Evolutionary conservation across 2,797 vertebrate genomes (phyloP).

Genomic region (Harpagifer antarcticus): DNA sequence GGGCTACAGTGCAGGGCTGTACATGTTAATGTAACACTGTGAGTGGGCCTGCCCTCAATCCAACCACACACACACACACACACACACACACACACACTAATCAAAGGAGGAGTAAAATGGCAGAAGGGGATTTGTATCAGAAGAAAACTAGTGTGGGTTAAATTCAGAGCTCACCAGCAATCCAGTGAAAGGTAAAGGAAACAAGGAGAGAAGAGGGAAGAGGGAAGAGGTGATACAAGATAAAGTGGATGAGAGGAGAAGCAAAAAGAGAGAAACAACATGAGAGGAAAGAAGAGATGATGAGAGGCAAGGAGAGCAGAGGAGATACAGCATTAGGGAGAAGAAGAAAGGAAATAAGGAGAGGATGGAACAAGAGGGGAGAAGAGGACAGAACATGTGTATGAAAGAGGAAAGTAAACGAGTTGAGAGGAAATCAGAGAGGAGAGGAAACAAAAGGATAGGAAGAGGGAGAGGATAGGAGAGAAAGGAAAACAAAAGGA

Average conservation of each 20-base stretch:
- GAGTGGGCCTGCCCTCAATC: conserved; percentile 24
- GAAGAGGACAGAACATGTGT: not conserved
- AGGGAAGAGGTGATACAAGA: not conserved
- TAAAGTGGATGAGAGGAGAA: not conserved
- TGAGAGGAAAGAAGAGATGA: not conserved
- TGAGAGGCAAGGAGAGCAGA: not conserved
- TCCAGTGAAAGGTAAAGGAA: not conserved
- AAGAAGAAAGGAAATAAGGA: not conserved
- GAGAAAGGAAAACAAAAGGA: no score
- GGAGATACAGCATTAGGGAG: not conserved
- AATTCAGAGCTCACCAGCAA: conserved; percentile 48
- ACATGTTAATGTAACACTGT: conserved; percentile 33
- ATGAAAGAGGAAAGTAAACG: not conserved
- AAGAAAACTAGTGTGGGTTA: conserved; percentile 43
- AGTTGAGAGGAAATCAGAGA: no score
- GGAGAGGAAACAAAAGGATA: not conserved
- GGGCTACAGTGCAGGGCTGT: conserved; percentile 30
- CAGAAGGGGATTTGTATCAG: conserved; percentile 54
- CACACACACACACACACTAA: conserved; percentile 56
- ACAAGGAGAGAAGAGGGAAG: not conserved
- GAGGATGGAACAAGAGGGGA: no score
- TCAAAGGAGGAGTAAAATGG: conserved; percentile 53
- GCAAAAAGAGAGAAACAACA: not conserved
- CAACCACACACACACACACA: conserved; percentile 48
- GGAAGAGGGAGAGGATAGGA: not conserved